Evolutionary conservation across 2,797 vertebrate species (phyloP), one percentile per base, ranked within the genome.

Genomic region (Coluber constrictor): DNA sequence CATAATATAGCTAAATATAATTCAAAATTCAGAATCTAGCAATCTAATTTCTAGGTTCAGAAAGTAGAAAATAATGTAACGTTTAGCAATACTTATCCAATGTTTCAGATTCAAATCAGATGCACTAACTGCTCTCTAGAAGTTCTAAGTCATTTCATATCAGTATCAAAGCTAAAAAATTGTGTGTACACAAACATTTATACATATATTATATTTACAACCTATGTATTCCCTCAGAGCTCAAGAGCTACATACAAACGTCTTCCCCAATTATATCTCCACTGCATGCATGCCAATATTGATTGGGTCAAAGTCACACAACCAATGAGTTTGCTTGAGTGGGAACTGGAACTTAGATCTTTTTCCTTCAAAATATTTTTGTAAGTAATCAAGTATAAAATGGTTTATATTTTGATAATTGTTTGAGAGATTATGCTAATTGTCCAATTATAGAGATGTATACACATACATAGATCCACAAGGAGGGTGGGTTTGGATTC

Each of bases 81-180:
- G 10, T 37, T 74, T 74, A 74, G 66, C 8, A 74, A 74, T 7
- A 74, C 16, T 79, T 23, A 57, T 70, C 32, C 54, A 88, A 74
- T 11, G 61, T 86, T 54, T 27, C 92, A 92, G 1, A 27, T n/a
- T n/a, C n/a, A 43, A 90, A 91, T 57, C 87, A 94, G 86, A 86
- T 91, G 23, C 51, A 9, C 20, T 90, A 93, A 37, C 32, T 79
- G 25, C 56, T 61, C 87, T 86, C 93, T 93, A 90, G 88, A 93
- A 95, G 92, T 12, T 94, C 59, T 27, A 37, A 57, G 90, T 95
- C 94, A 91, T 51, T 13, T 55, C 23, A 86, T 60, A 23, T 3
- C 56, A 90, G 7, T 25, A 51, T 25, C 66, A 83, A 83, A n/a
- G 11, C 37, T 60, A 86, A 74, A 74, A 37, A 37, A 61, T 1